Percentiles rank a stretch among this genome's conserved stretches.
These are phyloP conservation scores for Leptodactylus fallax DNA, from an alignment of 2,797 vertebrate species.

Conservation along the genomic window DNA sequence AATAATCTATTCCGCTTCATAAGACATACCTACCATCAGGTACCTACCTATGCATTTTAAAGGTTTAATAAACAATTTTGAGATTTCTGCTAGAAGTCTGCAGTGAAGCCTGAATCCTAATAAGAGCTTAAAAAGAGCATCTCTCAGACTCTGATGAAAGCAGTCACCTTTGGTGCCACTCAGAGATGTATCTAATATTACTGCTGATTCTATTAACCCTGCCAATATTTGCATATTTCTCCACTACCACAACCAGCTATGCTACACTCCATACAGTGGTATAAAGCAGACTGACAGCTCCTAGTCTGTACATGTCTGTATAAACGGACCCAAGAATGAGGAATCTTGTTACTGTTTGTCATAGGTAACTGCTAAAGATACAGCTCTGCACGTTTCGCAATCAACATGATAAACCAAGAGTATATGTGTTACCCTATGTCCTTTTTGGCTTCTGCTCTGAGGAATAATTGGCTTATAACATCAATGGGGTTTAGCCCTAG, in stretches of 20 bases:
- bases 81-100: slow-evolving; percentile 12
- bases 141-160: slow-evolving; percentile 21
- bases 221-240: background rate
- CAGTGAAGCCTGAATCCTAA: slow-evolving; percentile 43
- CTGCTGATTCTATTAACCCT: slow-evolving; percentile 26
- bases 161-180: slow-evolving; percentile 13
- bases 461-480: no score
- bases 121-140: slow-evolving; percentile 37
- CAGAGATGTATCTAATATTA: slow-evolving; percentile 7
- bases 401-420: no score
- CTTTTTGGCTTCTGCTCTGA: no score
- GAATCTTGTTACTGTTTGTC: background rate
- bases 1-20: background rate
- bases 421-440: no score
- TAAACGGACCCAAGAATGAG: background rate
- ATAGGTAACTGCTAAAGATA: background rate
- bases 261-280: background rate
- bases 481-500: no score
- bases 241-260: background rate
- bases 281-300: background rate
- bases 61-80: slow-evolving; percentile 44
- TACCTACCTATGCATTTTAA: slow-evolving; percentile 3
- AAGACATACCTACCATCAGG: background rate
- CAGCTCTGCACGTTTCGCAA: no score
- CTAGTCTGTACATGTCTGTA: background rate